phyloP scores from a whole-genome alignment of 2,113 vertebrate species.

The Toxotes chatareus region DNA sequence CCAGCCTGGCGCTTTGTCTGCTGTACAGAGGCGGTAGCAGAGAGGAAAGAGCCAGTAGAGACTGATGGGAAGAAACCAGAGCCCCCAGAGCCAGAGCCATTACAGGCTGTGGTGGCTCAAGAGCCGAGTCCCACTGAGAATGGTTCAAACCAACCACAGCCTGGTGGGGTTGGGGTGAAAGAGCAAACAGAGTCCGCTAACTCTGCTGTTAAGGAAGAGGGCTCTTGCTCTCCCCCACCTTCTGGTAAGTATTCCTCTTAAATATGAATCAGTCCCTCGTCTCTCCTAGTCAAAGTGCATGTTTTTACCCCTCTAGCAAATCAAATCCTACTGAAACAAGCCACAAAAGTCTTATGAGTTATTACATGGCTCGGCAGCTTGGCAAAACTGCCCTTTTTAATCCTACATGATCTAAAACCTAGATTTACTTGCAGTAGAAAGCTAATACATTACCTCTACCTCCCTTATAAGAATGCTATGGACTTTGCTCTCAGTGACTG shows the following conservation, averaged over 20 bases:
- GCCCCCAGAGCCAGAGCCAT: slow-evolving; percentile 64
- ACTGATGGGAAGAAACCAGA: slow-evolving; percentile 78
- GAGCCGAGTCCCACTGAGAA: slow-evolving; percentile 59
- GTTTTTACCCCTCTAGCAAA: slow-evolving; percentile 32
- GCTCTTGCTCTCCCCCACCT: slow-evolving; percentile 60
- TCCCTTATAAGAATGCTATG: slow-evolving; percentile 15
- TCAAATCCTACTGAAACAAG: slow-evolving; percentile 30
- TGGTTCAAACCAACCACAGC: slow-evolving; percentile 62
- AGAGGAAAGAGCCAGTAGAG: slow-evolving; percentile 75
- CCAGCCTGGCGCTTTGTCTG: slow-evolving; percentile 82
- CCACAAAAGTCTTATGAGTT: neutral
- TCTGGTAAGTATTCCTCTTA: slow-evolving; percentile 78
- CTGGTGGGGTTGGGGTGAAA: slow-evolving; percentile 66
- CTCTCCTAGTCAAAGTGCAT: slow-evolving; percentile 59
- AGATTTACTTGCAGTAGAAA: slow-evolving; percentile 14
- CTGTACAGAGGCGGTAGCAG: slow-evolving; percentile 83
- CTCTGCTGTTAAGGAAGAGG: slow-evolving; percentile 71
- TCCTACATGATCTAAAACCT: slow-evolving; percentile 1
- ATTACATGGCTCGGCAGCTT: slow-evolving; percentile 47
- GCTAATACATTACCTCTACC: slow-evolving; percentile 6
- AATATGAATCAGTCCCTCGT: slow-evolving; percentile 60
- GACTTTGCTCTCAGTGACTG: slow-evolving; percentile 15
- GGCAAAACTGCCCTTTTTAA: neutral
- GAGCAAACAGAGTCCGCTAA: slow-evolving; percentile 60
- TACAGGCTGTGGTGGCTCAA: slow-evolving; percentile 68